Percentiles rank a stretch among this genome's conserved stretches.
phyloP scores from a whole-genome alignment of 2,113 vertebrate genomes.

The Hydrolagus affinis region DNA sequence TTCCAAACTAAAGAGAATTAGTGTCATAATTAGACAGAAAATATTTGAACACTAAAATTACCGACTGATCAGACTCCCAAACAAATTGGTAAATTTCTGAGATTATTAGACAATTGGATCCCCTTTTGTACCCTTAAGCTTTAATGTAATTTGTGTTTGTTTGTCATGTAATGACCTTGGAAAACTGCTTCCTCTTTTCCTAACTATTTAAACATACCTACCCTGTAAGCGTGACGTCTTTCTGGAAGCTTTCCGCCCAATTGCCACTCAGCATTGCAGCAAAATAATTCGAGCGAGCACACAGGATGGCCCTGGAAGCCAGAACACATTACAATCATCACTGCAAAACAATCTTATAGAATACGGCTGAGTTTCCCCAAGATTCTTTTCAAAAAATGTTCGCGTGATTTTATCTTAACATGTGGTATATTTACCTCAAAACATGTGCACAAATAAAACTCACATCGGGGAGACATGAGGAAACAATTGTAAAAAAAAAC shows the following conservation, averaged over 20 bases:
- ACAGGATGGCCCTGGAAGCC: slow-evolving; percentile 75
- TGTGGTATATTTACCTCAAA: neutral
- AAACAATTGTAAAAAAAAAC: neutral
- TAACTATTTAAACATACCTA: slow-evolving; percentile 50
- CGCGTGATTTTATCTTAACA: slow-evolving; percentile 20
- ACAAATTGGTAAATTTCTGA: no score
- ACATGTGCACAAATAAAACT: neutral
- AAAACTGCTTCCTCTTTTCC: neutral
- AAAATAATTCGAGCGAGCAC: slow-evolving; percentile 85
- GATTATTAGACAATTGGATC: no score
- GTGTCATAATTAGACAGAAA: no score
- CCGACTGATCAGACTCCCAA: no score
- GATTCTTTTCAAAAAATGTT: neutral
- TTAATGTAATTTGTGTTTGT: no score
- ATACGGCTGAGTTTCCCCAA: neutral
- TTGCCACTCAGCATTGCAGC: slow-evolving; percentile 83
- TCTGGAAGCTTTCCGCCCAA: slow-evolving; percentile 86
- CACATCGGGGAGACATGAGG: neutral
- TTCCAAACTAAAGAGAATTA: no score
- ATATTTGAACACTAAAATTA: no score
- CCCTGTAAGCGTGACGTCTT: slow-evolving; percentile 80
- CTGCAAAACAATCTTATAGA: neutral
- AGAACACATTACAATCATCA: slow-evolving; percentile 31
- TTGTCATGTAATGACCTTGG: no score
- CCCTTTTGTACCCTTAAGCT: neutral